Evolutionary conservation across 1,140 invertebrate genomes (phyloP).

Genomic region (Drosophila kepulauana): DNA sequence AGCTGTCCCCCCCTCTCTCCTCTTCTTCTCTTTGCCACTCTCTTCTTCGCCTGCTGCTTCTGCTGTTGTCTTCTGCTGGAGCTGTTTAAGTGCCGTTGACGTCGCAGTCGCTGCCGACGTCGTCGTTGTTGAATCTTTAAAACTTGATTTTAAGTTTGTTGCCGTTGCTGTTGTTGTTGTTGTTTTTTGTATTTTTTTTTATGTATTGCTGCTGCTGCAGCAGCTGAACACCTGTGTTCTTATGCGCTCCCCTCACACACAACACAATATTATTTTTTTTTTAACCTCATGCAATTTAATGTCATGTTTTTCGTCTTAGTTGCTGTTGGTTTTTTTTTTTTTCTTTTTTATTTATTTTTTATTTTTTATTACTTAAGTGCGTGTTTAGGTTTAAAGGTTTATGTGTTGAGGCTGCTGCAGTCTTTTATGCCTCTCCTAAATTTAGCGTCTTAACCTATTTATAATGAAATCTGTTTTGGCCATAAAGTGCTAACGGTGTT

Average conservation of each 20-base stretch:
- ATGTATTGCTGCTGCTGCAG: conserved; percentile 57
- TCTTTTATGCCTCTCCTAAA: conserved; percentile 66
- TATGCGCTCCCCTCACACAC: conserved; percentile 59
- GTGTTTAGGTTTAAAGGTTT: conserved; percentile 82
- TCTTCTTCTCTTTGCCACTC: conserved; percentile 5
- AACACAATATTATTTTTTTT: conserved; percentile 66
- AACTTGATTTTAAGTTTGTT: conserved; percentile 83
- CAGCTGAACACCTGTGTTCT: conserved; percentile 81
- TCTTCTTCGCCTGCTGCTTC: conserved; percentile 7
- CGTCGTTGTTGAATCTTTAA: conserved; percentile 74
- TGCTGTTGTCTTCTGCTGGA: conserved; percentile 42
- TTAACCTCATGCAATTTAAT: conserved; percentile 82
- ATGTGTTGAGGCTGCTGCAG: conserved; percentile 49
- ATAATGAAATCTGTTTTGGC: conserved; percentile 73
- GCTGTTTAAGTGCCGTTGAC: conserved; percentile 75
- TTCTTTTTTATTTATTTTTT: conserved; percentile 44
- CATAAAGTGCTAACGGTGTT: conserved; percentile 31
- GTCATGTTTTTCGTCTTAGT: conserved; percentile 82
- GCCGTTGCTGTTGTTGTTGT: conserved; percentile 28
- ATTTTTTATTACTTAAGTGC: conserved; percentile 81
- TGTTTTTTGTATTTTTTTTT: conserved; percentile 52
- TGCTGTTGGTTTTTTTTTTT: conserved; percentile 57
- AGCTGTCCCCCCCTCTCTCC: conserved; percentile 17
- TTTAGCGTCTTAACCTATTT: conserved; percentile 83
- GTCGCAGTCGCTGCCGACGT: conserved; percentile 29